Base-by-base conservation (phyloP, 2,797 vertebrate genomes). In the Chaunax sp. region DNA sequence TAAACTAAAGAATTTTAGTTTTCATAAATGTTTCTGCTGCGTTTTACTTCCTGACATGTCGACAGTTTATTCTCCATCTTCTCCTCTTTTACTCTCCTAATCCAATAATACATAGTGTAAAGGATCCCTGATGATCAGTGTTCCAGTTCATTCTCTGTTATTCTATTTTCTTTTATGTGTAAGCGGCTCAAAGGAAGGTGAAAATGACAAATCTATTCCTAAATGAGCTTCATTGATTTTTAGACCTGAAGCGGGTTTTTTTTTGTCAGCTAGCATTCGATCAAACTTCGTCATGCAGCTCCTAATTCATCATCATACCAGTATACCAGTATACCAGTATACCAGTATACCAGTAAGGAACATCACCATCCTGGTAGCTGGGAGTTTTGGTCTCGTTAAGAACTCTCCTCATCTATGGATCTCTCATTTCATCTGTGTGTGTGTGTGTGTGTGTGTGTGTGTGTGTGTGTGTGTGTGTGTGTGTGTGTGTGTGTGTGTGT, bases 361-460 rank as follows among this genome's bases (percentile, higher is more conserved):
- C 44, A 25, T 38, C 33, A 2, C 30, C 6, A 59, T 64, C 54
- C 76, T 78, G 66, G 47, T 64, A 53, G 61, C 64, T 73, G 78
- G 51, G 19, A 20, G 54, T 58, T 66, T 49, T 63, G 40, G 55
- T 58, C 38, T 80, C 75, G 49, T 86, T 86, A 75, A 82, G 69
- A 82, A 65, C 52, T 73, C 64, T 25, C 75, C 64, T 82, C 72
- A 51, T 74, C 67, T 72, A 47, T 69, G 41, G 37, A 40, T 14
- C 66, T 63, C 78, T 46, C 16, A 33, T 79, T 12, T 57, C 5
- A n/a, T 11, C 15, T 3, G 26, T 67, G 22, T 61, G 55, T 46
- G 60, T 69, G 55, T 53, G 43, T 19, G 44, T 10, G 47, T 52
- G 43, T 11, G 41, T 14, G 20, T 6, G 14, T n/a, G 33, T 6